These are phyloP conservation scores for Tragelaphus buxtoni DNA, from an alignment of 2,113 vertebrate genomes.

Conservation along the genomic window DNA sequence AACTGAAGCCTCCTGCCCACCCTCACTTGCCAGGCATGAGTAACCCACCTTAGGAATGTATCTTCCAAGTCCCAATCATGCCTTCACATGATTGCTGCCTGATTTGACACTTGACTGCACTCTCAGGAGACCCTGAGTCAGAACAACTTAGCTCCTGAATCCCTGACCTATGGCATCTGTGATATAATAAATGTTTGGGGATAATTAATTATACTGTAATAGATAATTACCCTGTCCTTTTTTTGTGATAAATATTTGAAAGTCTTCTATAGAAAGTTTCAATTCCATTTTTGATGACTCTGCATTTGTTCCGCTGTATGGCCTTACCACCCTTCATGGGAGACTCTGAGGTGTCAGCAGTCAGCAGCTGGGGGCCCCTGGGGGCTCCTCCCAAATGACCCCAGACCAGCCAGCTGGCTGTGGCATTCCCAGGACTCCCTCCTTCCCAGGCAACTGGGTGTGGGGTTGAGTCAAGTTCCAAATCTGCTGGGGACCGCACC, in stretches of 20 bases:
- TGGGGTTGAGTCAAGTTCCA: background rate
- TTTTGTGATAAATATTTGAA: background rate
- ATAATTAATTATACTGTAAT: background rate
- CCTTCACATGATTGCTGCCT: background rate
- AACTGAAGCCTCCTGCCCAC: background rate
- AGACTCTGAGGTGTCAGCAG: background rate
- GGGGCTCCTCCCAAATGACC: background rate
- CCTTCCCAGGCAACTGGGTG: background rate
- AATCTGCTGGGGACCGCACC: background rate
- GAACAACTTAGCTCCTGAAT: background rate
- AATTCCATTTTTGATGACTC: background rate
- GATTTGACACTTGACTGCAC: background rate
- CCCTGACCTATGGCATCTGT: background rate
- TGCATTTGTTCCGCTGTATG: slow-evolving; percentile 5
- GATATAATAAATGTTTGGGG: background rate
- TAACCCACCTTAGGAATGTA: background rate
- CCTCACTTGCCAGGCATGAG: background rate
- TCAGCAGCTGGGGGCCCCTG: background rate
- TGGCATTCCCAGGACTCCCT: background rate
- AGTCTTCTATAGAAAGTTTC: background rate
- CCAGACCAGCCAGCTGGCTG: background rate
- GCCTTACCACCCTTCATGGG: background rate
- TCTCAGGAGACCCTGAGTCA: background rate
- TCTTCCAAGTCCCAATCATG: background rate
- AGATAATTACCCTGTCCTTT: background rate